phyloP scores from a whole-genome alignment of 2,797 vertebrate genomes.

The Morus bassanus region DNA sequence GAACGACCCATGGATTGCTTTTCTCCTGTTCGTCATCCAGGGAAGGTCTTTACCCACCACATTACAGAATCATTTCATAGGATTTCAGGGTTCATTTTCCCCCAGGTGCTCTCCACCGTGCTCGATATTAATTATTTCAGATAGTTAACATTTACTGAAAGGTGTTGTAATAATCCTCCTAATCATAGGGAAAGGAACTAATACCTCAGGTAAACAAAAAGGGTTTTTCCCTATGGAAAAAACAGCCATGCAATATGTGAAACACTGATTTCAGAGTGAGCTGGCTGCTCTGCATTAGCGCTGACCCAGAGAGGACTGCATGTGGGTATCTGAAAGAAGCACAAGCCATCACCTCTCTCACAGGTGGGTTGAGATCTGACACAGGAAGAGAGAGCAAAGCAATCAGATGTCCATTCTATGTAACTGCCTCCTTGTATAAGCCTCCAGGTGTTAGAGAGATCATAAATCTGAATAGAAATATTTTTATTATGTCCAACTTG shows the following conservation, averaged over 20 bases:
- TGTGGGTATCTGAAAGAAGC: not conserved
- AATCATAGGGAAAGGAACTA: not conserved
- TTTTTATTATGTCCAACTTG: not conserved
- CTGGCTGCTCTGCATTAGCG: not conserved
- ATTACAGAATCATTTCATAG: not conserved
- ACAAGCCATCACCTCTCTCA: not conserved
- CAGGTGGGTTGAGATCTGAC: not conserved
- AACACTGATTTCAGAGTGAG: not conserved
- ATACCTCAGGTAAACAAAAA: not conserved
- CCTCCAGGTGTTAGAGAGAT: not conserved
- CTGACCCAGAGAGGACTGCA: not conserved
- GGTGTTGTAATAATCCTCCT: not conserved
- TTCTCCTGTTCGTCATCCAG: not conserved
- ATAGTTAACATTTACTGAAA: not conserved
- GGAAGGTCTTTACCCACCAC: not conserved
- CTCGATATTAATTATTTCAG: constrained; percentile 4
- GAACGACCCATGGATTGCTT: not conserved
- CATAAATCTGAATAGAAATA: not conserved
- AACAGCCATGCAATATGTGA: not conserved
- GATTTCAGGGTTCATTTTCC: not conserved
- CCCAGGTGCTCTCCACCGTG: not conserved
- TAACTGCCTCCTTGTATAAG: not conserved
- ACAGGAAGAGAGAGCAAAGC: not conserved
- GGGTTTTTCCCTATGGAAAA: not conserved
- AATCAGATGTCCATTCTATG: not conserved